Evolutionary conservation across 2,113 vertebrate genomes (phyloP), one percentile per base, ranked within the genome.

Genomic region (Hippopotamus amphibius): DNA sequence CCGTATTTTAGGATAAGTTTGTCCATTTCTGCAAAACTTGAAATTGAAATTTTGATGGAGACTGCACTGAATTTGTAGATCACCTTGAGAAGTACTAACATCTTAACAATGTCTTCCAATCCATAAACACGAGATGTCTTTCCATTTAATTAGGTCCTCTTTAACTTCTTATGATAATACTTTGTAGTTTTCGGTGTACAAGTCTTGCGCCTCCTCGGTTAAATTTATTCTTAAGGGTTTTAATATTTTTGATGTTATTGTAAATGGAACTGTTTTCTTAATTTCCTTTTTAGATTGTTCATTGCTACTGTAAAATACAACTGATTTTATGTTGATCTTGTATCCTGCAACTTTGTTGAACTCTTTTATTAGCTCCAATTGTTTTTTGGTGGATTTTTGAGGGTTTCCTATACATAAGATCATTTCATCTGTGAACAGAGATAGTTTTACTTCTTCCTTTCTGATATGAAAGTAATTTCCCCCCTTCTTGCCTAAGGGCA

Each of bases 271-370:
- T 90, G 24, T 53, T 74, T 59, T 53, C n/a, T 53, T 66, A 28
- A 77, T 77, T 84, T 93, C 85, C 80, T 84, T 63, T 93, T 77
- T 55, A 80, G 21, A 84, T 57, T 93, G 65, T 66, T 92, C n/a
- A 55, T 41, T 85, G 37, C 24, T 50, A 81, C 14, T 37, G 2
- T 74, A 86, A 95, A 61, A 90, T 30, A 63, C 12, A 92, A 72
- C n/a, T 96, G 57, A 88, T 83, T 85, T 89, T 71, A 74, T 69
- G 13, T 26, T 84, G 30, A 55, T 68, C 53, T 94, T 41, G 26
- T 89, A 30, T 80, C 55, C 33, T 65, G 6, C 14, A 91, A 88
- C 37, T 55, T 87, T 87, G 57, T 59, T 85, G n/a, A 93, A 55
- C 43, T 86, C 77, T 53, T 66, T 94, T 77, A 82, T 71, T 79